A percentile compares a stretch with the other conserved stretches of the same genome.
phyloP scores from a whole-genome alignment of 2,888 invertebrate genomes.

The Acrocyrtus sp. region DNA sequence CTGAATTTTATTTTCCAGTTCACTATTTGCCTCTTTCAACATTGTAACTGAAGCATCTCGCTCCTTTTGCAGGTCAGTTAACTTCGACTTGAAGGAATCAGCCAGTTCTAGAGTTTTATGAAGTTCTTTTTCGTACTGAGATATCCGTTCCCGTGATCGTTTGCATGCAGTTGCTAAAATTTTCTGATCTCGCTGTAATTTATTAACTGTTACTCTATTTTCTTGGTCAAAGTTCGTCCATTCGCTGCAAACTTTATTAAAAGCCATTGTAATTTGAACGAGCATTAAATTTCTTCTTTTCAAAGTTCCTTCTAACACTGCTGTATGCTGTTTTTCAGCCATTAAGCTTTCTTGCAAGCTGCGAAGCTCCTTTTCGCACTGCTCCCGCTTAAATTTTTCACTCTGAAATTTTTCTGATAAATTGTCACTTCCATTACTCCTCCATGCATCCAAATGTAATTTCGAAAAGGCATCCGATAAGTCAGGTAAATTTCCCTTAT shows the following conservation, averaged over 20 bases:
- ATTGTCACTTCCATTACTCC: conserved; percentile 40
- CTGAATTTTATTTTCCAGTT: conserved; percentile 27
- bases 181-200: conserved; percentile 57
- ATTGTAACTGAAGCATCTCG: conserved; percentile 33
- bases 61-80: conserved; percentile 30
- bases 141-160: conserved; percentile 48
- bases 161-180: conserved; percentile 42
- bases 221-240: conserved; percentile 59
- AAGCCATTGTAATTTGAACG: conserved; percentile 54
- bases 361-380: conserved; percentile 58
- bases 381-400: conserved; percentile 56
- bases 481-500: conserved; percentile 12
- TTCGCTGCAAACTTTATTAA: conserved; percentile 56
- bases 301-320: conserved; percentile 47
- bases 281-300: conserved; percentile 44
- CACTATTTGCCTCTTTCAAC: conserved; percentile 23
- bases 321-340: conserved; percentile 53
- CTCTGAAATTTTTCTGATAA: conserved; percentile 59
- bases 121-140: conserved; percentile 58
- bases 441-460: conserved; percentile 15
- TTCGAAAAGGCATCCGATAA: conserved; percentile 18
- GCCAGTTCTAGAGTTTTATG: conserved; percentile 56
- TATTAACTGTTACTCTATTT: conserved; percentile 42
- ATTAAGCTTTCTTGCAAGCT: conserved; percentile 53
- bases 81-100: conserved; percentile 53